These are phyloP conservation scores for Psilopsiagon aurifrons DNA, from an alignment of 2,113 vertebrate species.

Conservation along the genomic window DNA sequence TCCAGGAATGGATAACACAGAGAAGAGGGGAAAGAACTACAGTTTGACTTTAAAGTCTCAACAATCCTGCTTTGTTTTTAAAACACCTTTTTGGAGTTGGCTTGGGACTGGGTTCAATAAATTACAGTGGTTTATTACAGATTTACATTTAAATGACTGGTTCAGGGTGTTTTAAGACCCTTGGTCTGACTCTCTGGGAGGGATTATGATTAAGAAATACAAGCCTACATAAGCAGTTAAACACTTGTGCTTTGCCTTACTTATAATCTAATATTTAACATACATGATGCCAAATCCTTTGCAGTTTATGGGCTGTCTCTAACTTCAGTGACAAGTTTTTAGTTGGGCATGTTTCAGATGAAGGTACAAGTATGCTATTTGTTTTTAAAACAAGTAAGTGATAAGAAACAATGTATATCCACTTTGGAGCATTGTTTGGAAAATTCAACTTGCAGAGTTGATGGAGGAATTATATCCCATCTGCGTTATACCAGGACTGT, in stretches of 20 bases:
- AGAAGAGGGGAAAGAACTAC: neutral
- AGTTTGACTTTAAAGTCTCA: constrained; percentile 42
- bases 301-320: neutral
- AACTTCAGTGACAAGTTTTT: neutral
- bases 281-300: neutral
- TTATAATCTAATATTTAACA: neutral
- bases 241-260: neutral
- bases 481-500: neutral
- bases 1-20: constrained; percentile 29
- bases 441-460: neutral
- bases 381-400: neutral
- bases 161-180: neutral
- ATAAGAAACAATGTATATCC: neutral
- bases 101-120: neutral
- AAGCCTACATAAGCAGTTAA: constrained; percentile 8
- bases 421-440: neutral
- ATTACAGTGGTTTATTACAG: neutral
- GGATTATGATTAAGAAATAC: constrained; percentile 27
- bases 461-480: neutral
- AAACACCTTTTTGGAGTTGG: constrained; percentile 16
- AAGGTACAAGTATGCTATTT: neutral
- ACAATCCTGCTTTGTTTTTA: constrained; percentile 6
- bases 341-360: neutral
- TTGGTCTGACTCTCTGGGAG: neutral
- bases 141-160: constrained; percentile 10